A percentile compares a stretch with the other conserved stretches of the same genome.
These are phyloP conservation scores for Epizoanthus ramosus DNA, from an alignment of 92 coral and sea anemone genomes.

Conservation along the genomic window DNA sequence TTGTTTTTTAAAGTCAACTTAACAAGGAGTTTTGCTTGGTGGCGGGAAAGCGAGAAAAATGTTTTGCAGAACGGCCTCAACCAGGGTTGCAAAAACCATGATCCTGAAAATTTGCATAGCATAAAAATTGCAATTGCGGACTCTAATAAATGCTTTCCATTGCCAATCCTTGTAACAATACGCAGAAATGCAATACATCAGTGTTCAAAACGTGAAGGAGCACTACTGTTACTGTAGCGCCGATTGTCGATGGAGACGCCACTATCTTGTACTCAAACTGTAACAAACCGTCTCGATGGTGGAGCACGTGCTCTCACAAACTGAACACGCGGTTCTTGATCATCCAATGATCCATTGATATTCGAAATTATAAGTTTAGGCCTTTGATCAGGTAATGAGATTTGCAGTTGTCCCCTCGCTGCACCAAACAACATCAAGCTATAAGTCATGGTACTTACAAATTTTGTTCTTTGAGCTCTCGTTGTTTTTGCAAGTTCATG, in stretches of 20 bases:
- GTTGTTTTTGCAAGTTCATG: constrained; percentile 89
- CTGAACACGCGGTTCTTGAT: background rate
- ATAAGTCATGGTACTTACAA: constrained; percentile 61
- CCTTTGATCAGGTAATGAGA: background rate
- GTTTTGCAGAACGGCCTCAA: too few species aligned
- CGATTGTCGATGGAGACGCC: background rate
- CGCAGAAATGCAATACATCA: background rate
- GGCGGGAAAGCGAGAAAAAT: too few species aligned
- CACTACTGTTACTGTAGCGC: background rate
- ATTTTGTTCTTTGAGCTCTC: constrained; percentile 92
- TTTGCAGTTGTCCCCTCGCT: background rate
- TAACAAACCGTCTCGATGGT: background rate
- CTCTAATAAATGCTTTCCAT: background rate
- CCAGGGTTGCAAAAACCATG: too few species aligned
- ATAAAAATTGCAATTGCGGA: background rate
- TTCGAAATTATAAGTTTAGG: background rate
- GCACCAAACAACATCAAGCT: background rate
- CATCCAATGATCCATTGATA: background rate
- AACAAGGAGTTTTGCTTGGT: too few species aligned
- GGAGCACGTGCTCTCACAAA: constrained; percentile 11
- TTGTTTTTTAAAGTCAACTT: too few species aligned
- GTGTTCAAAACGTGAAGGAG: too few species aligned
- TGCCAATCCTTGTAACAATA: background rate
- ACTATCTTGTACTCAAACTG: background rate
- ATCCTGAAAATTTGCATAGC: too few species aligned